Base-by-base conservation (phyloP, 2,797 vertebrate species). In the Spatula versicolor region DNA sequence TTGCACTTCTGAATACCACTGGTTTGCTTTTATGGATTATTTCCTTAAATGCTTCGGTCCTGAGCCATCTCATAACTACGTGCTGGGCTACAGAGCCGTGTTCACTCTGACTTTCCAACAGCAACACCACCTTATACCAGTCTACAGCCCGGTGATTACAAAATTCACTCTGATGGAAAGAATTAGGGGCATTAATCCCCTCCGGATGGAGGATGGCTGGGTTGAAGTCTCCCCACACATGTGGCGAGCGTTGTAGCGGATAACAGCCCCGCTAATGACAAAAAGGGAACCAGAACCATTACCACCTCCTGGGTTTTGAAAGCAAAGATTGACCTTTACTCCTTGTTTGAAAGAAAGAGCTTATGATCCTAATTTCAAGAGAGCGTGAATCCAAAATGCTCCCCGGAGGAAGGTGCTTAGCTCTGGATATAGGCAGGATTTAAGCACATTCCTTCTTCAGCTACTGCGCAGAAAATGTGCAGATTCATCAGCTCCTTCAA, bases 311-410 rank as follows among this genome's bases (percentile, higher is more conserved):
- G 93, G 88, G 90, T 92, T 95, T 96, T 92, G 96, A 96, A 96
- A 95, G 95, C 93, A 91, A 92, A 96, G 93, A 74, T 71, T 95
- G 95, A 96, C 94, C 96, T 95, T 84, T 96, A 94, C 90, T 92
- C 94, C 63, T 71, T 52, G 72, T 86, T 69, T 93, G 83, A 96
- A 95, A 95, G 90, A 74, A 95, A 94, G 20, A 75, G 83, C 94
- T 96, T 94, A 95, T 94, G 94, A 96, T 95, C 90, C 96, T 93
- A 95, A 89, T 93, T 96, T 95, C 94, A 94, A 96, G 94, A 92
- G 90, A 92, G 92, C 41, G 0, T 89, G 95, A 95, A 96, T 95
- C 84, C 72, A 64, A 95, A 95, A 89, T 39, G 90, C 83, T 96
- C 95, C 94, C 95, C 45, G 67, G 93, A 90, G 95, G 86, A 96